These are phyloP conservation scores for Octomys mimax DNA, from an alignment of 2,797 vertebrate genomes.

Conservation along the genomic window DNA sequence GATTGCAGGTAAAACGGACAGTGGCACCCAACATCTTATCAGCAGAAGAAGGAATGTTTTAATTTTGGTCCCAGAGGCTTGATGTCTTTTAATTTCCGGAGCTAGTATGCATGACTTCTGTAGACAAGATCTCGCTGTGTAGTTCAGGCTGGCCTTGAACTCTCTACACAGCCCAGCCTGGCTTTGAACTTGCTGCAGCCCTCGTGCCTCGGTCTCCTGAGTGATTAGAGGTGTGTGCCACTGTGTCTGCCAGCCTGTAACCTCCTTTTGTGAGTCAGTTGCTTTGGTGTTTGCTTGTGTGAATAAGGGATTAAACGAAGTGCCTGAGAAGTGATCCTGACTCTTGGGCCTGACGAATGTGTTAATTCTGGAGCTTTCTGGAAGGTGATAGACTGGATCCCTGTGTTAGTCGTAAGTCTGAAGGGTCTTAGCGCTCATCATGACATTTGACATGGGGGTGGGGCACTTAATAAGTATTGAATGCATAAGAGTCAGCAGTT, in stretches of 20 bases:
- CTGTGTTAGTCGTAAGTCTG: neutral
- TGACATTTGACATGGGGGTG: neutral
- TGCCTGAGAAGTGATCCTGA: neutral
- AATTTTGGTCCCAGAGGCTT: neutral
- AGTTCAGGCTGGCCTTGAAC: neutral
- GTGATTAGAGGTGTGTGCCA: neutral
- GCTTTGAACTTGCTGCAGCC: neutral
- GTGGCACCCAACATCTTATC: neutral
- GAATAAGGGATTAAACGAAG: neutral
- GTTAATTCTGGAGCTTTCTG: neutral
- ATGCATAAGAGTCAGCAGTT: neutral
- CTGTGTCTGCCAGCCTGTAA: neutral
- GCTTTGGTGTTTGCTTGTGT: neutral
- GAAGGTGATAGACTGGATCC: neutral
- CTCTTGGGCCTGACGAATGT: neutral
- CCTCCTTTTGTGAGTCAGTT: neutral
- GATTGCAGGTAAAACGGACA: slow-evolving; percentile 92
- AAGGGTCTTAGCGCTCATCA: neutral
- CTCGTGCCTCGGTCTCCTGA: neutral
- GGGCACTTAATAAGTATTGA: neutral
- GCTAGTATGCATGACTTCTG: neutral
- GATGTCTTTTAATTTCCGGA: neutral
- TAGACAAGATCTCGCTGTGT: neutral
- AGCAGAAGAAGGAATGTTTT: neutral
- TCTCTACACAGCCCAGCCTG: neutral